Conservation (phyloP, 64 coral and sea anemone genomes). For the Dendrophyllia cribrosa region DNA sequence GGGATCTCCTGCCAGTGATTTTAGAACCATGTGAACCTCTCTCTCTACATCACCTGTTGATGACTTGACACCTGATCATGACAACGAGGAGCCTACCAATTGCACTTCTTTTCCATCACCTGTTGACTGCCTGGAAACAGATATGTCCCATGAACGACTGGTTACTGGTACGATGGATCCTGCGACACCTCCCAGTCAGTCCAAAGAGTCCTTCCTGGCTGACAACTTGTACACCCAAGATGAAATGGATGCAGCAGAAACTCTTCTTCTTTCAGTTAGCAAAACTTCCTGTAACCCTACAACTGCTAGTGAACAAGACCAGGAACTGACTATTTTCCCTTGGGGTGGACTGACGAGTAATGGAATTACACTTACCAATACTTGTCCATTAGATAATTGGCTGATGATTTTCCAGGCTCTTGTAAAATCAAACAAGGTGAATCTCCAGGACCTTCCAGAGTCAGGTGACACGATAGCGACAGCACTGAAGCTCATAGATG, state of each 20-base stretch:
- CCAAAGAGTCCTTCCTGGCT: not conserved
- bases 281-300: not conserved
- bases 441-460: slow-evolving; percentile 18
- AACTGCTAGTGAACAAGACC: not conserved
- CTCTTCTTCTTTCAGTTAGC: not conserved
- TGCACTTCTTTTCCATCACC: not conserved
- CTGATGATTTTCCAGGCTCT: slow-evolving; percentile 66
- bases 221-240: slow-evolving; percentile 18
- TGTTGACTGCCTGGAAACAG: not conserved
- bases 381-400: slow-evolving; percentile 74
- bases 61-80: not conserved
- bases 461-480: not conserved
- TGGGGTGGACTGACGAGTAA: slow-evolving; percentile 49
- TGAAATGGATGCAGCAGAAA: slow-evolving; percentile 11
- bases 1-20: slow-evolving; percentile 62
- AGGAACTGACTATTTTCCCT: slow-evolving; percentile 26
- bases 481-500: not conserved
- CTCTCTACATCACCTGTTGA: slow-evolving; percentile 1
- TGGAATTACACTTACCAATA: slow-evolving; percentile 42
- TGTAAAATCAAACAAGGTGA: slow-evolving; percentile 38
- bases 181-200: too few species aligned
- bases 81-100: not conserved
- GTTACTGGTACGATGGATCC: too few species aligned
- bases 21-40: slow-evolving; percentile 13
- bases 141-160: too few species aligned